Conservation (phyloP, 2,113 vertebrate species). For the Geococcyx californianus region DNA sequence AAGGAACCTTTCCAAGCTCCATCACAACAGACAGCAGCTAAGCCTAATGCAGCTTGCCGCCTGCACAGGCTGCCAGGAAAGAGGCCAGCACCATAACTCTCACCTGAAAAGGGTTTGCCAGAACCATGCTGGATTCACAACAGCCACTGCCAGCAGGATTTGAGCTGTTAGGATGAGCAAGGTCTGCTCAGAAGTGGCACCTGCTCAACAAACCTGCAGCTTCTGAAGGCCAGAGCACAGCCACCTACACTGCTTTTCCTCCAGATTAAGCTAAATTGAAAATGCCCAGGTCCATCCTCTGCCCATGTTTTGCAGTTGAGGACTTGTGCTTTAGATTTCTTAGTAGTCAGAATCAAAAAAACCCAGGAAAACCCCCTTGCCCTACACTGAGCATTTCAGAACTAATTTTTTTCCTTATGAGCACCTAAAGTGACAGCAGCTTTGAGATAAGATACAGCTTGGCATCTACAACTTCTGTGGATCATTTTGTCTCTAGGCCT, state of each 20-base stretch:
- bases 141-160: background rate
- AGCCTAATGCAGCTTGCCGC: background rate
- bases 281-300: background rate
- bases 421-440: background rate
- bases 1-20: background rate
- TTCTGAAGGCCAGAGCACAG: background rate
- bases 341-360: background rate
- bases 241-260: background rate
- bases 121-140: rapidly evolving
- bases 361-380: background rate
- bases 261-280: background rate
- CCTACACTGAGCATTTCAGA: background rate
- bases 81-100: background rate
- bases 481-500: background rate
- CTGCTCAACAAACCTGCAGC: background rate
- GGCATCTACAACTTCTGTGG: background rate
- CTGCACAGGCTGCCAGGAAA: background rate
- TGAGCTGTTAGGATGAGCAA: background rate
- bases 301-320: background rate
- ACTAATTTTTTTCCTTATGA: background rate
- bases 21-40: background rate
- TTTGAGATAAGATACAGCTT: background rate
- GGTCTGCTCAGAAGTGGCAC: background rate
- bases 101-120: background rate
- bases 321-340: background rate